Base-by-base conservation (phyloP, 2,888 invertebrate genomes). In the Epistrophe grossulariae region DNA sequence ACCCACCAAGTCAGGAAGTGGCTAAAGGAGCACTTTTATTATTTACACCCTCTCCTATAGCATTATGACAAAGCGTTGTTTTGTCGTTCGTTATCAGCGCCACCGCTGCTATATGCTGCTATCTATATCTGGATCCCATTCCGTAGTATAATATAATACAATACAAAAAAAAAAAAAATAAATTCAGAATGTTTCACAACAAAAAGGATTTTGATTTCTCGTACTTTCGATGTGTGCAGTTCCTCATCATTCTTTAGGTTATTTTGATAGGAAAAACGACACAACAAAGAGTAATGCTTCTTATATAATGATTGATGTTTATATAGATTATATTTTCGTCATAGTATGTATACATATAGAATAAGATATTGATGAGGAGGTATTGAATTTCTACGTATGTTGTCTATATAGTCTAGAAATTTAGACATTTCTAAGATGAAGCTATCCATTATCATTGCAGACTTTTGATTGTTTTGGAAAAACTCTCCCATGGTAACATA, bases 171-270 rank as follows among this genome's bases (percentile, higher is more conserved):
- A 6, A 60, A 60, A 72, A 79, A 80, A 71, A 59, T 84, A 13
- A 13, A 13, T 13, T 66, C 66, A 19, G 59, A 19, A 68, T 59
- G 60, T 80, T 77, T 77, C 72, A 84, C 77, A 80, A 77, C 19
- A 64, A 66, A 66, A 85, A 74, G 78, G 82, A 82, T 74, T 85
- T 79, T 82, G 85, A 85, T 82, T 82, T 82, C 68, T 19, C 55
- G 55, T 70, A 68, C 31, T 79, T 35, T 74, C 70, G 59, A 31
- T 64, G 70, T 77, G 43, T 66, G 57, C 28, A 4, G 2, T 28
- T 7, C 40, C 35, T 55, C 78, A 40, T 74, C 76, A 84, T 76
- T 76, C 59, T 71, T 74, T 60, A 24, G 24, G 24, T 24, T 57
- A 31, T 38, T 19, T 43, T 45, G 55, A 35, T 59, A 40, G 15